Percentiles rank a stretch among this genome's conserved stretches.
Conservation (phyloP, 2,797 vertebrate species). For the Sarcophilus harrisii region DNA sequence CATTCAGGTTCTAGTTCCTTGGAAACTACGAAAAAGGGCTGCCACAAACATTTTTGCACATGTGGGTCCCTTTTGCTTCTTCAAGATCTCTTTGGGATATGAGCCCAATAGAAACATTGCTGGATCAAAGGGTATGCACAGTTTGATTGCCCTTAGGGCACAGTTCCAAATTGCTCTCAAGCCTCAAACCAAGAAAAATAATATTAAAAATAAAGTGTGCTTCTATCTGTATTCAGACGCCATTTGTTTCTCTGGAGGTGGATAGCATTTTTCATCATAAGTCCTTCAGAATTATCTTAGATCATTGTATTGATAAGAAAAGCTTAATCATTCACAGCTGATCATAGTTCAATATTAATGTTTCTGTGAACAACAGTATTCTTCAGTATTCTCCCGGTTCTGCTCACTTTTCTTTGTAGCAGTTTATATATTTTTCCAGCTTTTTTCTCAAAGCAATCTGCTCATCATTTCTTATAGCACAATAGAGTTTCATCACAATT, state of each 20-base stretch:
- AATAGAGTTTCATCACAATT: neutral
- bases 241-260: neutral
- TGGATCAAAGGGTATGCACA: too few relatives aligned
- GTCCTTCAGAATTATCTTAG: neutral
- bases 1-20: too few relatives aligned
- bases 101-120: too few relatives aligned
- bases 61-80: too few relatives aligned
- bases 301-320: neutral
- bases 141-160: too few relatives aligned
- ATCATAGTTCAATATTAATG: neutral
- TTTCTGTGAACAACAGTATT: neutral
- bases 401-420: neutral
- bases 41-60: too few relatives aligned
- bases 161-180: too few relatives aligned
- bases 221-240: neutral
- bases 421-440: neutral
- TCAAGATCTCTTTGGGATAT: too few relatives aligned
- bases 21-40: too few relatives aligned
- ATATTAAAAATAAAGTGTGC: neutral
- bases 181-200: neutral
- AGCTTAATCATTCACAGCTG: neutral
- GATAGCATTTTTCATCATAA: neutral
- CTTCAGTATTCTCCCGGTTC: neutral
- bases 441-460: neutral
- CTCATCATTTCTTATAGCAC: neutral